Base-by-base conservation (phyloP, 2,797 vertebrate genomes). In the Eulemur rubriventer region DNA sequence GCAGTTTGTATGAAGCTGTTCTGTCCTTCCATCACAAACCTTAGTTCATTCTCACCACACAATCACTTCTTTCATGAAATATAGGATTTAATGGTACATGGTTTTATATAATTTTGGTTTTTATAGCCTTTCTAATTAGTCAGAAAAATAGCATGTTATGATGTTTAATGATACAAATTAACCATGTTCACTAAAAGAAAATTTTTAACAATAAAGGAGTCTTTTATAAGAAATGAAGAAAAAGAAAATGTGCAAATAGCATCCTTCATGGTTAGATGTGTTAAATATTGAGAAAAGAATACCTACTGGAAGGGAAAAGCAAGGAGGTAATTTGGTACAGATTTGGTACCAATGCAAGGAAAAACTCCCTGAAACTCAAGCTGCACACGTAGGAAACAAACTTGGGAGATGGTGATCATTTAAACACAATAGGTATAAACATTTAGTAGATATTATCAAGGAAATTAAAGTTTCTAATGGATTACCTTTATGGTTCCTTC, bases 51-150 rank as follows among this genome's bases (percentile, higher is more conserved):
- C 26, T 93, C 26, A 86, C 28, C 43, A 35, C 24, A 59, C 0
- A 1, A 46, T 65, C 30, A 46, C 7, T 63, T 96, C 50, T 75
- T 67, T n/a, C 26, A 75, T 72, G 59, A 94, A 85, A 83, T 50
- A 43, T 1, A 52, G 43, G 18, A 59, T 28, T 92, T 73, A 90
- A 69, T 52, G 7, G 3, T 4, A 0, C 75, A 12, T 33, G 12
- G 10, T 67, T 72, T 89, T 48, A 84, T 70, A 69, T 59, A 20
- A 87, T 67, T 95, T 85, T 70, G 20, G 6, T 83, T 85, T 85
- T 75, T 50, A 91, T n/a, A 91, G 65, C 8, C 46, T 85, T 85
- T 92, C 38, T 81, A 94, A 76, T 80, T 80, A 90, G 26, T 67
- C 69, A 81, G 38, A 72, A 73, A 97, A 96, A 41, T 82, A 69